A percentile compares a stretch with the other conserved stretches of the same genome.
Conservation (phyloP, 2,888 invertebrate genomes). For the Diachrysia chrysitis region DNA sequence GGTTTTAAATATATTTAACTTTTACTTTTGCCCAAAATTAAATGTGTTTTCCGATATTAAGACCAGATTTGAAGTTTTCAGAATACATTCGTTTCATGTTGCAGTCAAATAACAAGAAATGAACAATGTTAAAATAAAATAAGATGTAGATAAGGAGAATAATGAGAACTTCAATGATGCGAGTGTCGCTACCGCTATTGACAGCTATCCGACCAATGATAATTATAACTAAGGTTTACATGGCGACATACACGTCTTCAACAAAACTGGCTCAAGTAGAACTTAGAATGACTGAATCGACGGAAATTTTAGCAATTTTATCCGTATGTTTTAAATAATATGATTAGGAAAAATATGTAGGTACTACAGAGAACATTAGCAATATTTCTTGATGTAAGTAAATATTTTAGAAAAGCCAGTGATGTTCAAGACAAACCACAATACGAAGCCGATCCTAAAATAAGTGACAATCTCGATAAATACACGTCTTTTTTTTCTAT, state of each 20-base stretch:
- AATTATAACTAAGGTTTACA: slow-evolving; percentile 47
- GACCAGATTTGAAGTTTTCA: not conserved
- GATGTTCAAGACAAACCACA: slow-evolving; percentile 31
- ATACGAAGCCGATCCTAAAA: slow-evolving; percentile 57
- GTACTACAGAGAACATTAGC: not conserved
- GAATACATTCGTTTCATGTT: not conserved
- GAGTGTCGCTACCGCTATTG: slow-evolving; percentile 39
- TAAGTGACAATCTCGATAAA: slow-evolving; percentile 58
- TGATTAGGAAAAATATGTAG: not conserved
- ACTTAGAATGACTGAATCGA: not conserved
- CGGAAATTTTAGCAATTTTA: too few relatives aligned
- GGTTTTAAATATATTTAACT: too few relatives aligned
- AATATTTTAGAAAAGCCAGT: slow-evolving; percentile 28
- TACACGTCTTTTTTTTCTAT: slow-evolving; percentile 62
- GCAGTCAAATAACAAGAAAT: slow-evolving; percentile 8
- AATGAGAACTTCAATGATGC: slow-evolving; percentile 39
- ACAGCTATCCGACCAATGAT: slow-evolving; percentile 36
- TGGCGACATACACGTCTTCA: slow-evolving; percentile 44
- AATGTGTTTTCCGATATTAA: not conserved
- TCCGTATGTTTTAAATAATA: not conserved
- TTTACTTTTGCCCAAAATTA: not conserved
- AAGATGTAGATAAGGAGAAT: slow-evolving; percentile 21
- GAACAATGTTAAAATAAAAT: slow-evolving; percentile 15
- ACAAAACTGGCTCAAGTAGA: slow-evolving; percentile 32
- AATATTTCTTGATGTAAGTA: not conserved